Conservation (phyloP, 2,797 vertebrate species). For the Xiphophorus birchmanni region DNA sequence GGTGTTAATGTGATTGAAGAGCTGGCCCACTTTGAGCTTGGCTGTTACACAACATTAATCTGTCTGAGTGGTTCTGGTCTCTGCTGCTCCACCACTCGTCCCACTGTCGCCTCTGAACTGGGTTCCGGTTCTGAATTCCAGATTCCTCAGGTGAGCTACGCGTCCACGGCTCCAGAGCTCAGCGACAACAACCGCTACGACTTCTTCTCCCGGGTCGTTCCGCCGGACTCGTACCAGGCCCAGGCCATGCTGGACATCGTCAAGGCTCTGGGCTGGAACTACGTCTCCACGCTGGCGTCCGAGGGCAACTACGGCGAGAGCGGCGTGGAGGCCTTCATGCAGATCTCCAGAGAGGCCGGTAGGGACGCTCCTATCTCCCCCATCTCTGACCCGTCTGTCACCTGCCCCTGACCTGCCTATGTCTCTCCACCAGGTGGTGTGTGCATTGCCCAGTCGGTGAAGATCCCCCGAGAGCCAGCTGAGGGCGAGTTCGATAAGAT, state of each 20-base stretch:
- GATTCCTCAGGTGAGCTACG: constrained; percentile 95
- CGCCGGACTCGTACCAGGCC: constrained; percentile 93
- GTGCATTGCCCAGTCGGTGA: constrained; percentile 93
- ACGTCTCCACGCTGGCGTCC: constrained; percentile 90
- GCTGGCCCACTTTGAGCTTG: constrained; percentile 61
- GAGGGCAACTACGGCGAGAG: constrained; percentile 94
- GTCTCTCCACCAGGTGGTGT: constrained; percentile 81
- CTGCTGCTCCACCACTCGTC: not conserved
- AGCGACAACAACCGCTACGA: constrained; percentile 91
- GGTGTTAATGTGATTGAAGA: constrained; percentile 50
- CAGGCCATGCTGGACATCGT: constrained; percentile 94
- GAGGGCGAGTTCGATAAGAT: constrained; percentile 89
- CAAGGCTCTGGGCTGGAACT: constrained; percentile 90
- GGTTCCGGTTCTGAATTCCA: constrained; percentile 62
- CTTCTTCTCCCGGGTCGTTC: constrained; percentile 92
- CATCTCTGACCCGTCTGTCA: not conserved
- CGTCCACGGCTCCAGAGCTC: constrained; percentile 91
- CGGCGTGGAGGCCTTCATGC: constrained; percentile 90
- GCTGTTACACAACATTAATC: constrained; percentile 63
- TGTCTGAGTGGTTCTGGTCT: constrained; percentile 18
- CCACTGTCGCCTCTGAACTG: constrained; percentile 28
- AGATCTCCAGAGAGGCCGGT: constrained; percentile 91
- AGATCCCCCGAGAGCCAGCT: constrained; percentile 91
- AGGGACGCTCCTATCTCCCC: not conserved
- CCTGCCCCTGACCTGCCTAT: not conserved